Percentiles rank a stretch among this genome's conserved stretches.
Evolutionary conservation across 2,888 invertebrate species (phyloP).

Genomic region (Cheilosia impressa): DNA sequence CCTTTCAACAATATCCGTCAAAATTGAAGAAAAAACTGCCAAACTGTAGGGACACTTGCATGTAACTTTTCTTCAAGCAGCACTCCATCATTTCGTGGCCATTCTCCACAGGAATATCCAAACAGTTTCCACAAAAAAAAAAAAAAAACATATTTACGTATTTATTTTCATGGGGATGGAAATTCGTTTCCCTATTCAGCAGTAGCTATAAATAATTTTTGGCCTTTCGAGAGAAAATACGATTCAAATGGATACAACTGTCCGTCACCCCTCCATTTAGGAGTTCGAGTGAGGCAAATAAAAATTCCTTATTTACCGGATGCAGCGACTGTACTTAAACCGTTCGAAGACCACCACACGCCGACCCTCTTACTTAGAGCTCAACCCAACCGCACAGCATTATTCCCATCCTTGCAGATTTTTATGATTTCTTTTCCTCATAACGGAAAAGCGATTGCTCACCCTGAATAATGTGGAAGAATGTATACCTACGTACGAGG

Average conservation of each 20-base stretch:
- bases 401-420: slow-evolving; percentile 25
- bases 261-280: slow-evolving; percentile 42
- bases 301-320: slow-evolving; percentile 43
- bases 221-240: slow-evolving; percentile 5
- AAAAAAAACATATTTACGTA: not conserved
- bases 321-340: slow-evolving; percentile 2
- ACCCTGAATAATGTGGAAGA: not conserved
- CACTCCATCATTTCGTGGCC: not conserved
- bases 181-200: slow-evolving; percentile 18
- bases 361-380: slow-evolving; percentile 19
- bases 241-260: slow-evolving; percentile 25
- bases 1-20: too few relatives aligned
- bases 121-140: not conserved
- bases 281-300: slow-evolving; percentile 18
- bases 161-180: not conserved
- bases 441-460: slow-evolving; percentile 42
- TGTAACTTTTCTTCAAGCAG: too few relatives aligned
- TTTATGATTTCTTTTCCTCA: slow-evolving; percentile 26
- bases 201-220: slow-evolving; percentile 25
- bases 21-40: too few relatives aligned
- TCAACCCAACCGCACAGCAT: slow-evolving; percentile 28
- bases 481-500: not conserved
- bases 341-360: not conserved
- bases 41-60: too few relatives aligned
- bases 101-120: not conserved